Base-by-base conservation (phyloP, 35 echinoderm and acorn worm species). In the Eucidaris tribuloides region DNA sequence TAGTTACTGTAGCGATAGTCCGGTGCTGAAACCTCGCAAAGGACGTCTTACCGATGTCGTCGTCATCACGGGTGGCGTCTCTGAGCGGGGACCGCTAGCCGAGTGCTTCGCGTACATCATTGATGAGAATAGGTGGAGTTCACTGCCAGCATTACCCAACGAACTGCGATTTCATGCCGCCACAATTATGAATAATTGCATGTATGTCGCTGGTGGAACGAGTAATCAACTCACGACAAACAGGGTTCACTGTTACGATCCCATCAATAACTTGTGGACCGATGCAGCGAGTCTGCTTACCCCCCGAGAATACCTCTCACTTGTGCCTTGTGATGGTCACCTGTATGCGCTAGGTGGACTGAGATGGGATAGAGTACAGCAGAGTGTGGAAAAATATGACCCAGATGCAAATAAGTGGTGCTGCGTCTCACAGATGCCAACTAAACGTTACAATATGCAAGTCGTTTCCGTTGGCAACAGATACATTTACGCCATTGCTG, bases 1-100 rank as follows among this genome's bases (percentile, higher is more conserved):
- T 27, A 99, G 96, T 74, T 99, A 99, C 84, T 99, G 96, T 32
- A 93, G 89, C 14, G 96, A 99, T 63, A 99, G 96, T 48, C 96
- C 96, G 3, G 96, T 99, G 7, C 44, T 99, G 79, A 99, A 93
- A 60, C 96, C 96, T 18, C 91, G 96, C 20, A 99, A 99, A 81
- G 96, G 96, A 27, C 84, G 91, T 50, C 55, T 99, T 13, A 93
- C 88, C 34, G 96, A 99, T 79, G 96, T 99, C 6, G 91, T 99
- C 19, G 79, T 99, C 65, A 99, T 99, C 41, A 99, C 89, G 0
- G 96, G 96, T 44, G 96, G 96, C 34, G 91, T 99, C 29, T 93
- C 90, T 2, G 90, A 92, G 45, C 46, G 87, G 11, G 96, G 96
- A n/a, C 96, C 96, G 15, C 42, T 93, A 22, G 82, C 87, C 0